Base-by-base conservation (phyloP, 2,888 invertebrate genomes). In the Standfussiana lucernea region DNA sequence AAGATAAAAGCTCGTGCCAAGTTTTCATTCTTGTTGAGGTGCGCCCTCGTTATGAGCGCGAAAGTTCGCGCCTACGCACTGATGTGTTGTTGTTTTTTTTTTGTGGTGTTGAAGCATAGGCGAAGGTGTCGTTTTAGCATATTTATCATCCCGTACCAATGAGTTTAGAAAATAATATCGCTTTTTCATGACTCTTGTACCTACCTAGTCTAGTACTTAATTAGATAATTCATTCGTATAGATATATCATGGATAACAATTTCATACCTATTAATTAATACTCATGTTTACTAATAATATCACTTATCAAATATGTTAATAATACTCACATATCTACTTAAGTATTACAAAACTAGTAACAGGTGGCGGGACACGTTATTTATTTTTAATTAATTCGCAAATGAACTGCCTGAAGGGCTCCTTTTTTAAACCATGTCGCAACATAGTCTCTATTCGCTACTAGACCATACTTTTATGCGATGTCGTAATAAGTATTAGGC, bases 1-100 rank as follows among this genome's bases (percentile, higher is more conserved):
- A 87, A 72, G 68, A 75, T 74, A 86, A 84, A 70, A 69, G 74
- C 77, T 78, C 6, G 86, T 87, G 83, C 94, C 94, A 92, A 93
- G 92, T 93, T 93, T 90, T 89, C 87, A 88, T 89, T 89, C 89
- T 89, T 89, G 91, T 87, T 89, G 88, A 83, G 80, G 82, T 79
- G 79, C 80, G 80, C 73, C 45, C 84, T 87, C 77, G 80, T 85
- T 90, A 79, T 86, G 77, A 61, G 84, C 78, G 85, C 75, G 81
- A 90, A 84, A 84, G 68, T 76, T 82, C 76, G 74, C 86, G 79
- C 79, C 70, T 47, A 77, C 77, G 73, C 64, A 21, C 21, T n/a
- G 32, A 66, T 67, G 40, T 64, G 61, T 28, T 45, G 67, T 71
- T 70, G 32, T 84, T 70, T 62, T 37, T 67, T 37, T 78, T 77